phyloP scores from a whole-genome alignment of 2,113 vertebrate genomes.

The Turnix velox region DNA sequence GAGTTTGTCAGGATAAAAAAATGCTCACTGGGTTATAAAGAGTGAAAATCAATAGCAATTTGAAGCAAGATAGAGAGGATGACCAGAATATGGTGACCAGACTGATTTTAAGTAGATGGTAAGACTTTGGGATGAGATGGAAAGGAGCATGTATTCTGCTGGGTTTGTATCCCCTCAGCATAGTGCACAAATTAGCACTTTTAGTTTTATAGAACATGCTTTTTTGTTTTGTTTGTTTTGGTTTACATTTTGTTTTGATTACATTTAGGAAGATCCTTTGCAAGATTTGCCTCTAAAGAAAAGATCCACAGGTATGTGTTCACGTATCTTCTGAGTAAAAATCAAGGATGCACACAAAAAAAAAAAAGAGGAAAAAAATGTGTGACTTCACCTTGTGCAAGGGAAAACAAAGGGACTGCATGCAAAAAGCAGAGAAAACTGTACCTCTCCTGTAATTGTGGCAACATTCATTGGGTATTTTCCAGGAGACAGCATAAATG shows the following conservation, averaged over 20 bases:
- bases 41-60: not conserved
- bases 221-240: too few species aligned
- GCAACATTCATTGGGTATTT: not conserved
- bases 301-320: not conserved
- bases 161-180: not conserved
- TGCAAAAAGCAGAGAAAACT: not conserved
- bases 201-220: not conserved
- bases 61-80: not conserved
- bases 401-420: not conserved
- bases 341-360: not conserved
- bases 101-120: not conserved
- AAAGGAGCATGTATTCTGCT: not conserved
- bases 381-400: not conserved
- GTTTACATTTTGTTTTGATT: too few species aligned
- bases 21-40: not conserved
- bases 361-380: not conserved
- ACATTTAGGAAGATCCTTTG: too few species aligned
- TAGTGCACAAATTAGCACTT: not conserved
- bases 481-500: not conserved
- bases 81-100: not conserved
- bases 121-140: not conserved
- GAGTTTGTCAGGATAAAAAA: not conserved
- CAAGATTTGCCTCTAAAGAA: too few species aligned
- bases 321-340: not conserved
- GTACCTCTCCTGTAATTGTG: not conserved